Percentiles rank a stretch among this genome's conserved stretches.
Evolutionary conservation across 2,888 invertebrate genomes (phyloP).

Genomic region (Chironomus tentans): DNA sequence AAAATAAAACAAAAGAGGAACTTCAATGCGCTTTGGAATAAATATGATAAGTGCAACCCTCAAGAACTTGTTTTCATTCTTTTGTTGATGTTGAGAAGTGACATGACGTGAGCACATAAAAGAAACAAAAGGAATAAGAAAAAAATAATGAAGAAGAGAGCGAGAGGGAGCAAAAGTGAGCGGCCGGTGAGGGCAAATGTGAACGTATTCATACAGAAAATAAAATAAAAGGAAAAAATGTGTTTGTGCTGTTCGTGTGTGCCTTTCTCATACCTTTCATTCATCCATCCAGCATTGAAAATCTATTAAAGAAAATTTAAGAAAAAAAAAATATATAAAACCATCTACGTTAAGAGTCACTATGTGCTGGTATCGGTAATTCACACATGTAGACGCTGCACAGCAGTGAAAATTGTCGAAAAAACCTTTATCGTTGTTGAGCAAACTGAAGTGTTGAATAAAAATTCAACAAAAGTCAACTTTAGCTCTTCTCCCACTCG

Average conservation of each 20-base stretch:
- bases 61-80: neutral
- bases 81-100: neutral
- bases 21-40: too few species aligned
- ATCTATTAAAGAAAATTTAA: conserved; percentile 22
- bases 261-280: neutral
- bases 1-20: too few species aligned
- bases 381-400: neutral
- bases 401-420: neutral
- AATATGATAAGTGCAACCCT: too few species aligned
- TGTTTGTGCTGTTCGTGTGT: neutral
- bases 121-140: neutral
- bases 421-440: neutral
- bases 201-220: neutral
- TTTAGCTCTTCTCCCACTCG: neutral
- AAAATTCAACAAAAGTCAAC: conserved; percentile 20
- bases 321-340: neutral
- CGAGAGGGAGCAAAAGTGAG: neutral
- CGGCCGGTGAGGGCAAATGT: neutral
- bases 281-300: neutral
- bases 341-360: neutral
- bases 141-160: too few species aligned
- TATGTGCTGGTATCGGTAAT: neutral
- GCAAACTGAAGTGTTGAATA: conserved; percentile 26
- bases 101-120: neutral
- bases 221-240: too few species aligned